Percentiles rank a stretch among this genome's conserved stretches.
Evolutionary conservation across 1,140 invertebrate species (phyloP).

Genomic region (Colletes latitarsis): DNA sequence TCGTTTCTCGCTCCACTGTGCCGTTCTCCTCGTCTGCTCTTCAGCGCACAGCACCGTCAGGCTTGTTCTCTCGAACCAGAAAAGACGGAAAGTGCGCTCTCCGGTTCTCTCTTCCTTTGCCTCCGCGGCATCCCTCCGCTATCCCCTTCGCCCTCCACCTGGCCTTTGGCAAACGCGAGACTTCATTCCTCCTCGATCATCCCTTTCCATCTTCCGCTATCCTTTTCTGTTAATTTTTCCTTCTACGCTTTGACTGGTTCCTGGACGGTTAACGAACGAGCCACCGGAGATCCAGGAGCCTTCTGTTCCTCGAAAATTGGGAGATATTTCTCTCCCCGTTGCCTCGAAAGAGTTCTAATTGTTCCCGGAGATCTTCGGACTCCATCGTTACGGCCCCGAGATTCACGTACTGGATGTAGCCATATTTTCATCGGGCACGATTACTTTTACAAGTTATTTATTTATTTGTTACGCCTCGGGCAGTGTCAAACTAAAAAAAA

Average conservation of each 20-base stretch:
- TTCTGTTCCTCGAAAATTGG: not conserved
- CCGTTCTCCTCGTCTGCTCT: slow-evolving; percentile 31
- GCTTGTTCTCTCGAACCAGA: slow-evolving; percentile 40
- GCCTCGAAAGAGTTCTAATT: slow-evolving; percentile 17
- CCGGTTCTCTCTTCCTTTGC: not conserved
- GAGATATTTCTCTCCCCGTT: not conserved
- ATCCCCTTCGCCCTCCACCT: not conserved
- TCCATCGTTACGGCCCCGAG: no score
- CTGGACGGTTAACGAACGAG: slow-evolving; percentile 19
- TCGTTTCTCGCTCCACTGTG: slow-evolving; percentile 34
- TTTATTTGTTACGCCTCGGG: no score
- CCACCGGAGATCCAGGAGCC: not conserved
- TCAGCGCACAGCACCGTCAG: slow-evolving; percentile 5
- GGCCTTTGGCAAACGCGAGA: slow-evolving; percentile 1
- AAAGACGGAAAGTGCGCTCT: slow-evolving; percentile 51
- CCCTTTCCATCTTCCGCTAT: not conserved
- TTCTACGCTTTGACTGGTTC: slow-evolving; percentile 2
- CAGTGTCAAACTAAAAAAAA: no score
- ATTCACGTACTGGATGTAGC: no score
- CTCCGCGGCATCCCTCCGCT: not conserved
- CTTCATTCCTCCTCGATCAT: slow-evolving; percentile 4
- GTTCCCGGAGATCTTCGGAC: not conserved
- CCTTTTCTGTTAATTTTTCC: not conserved
- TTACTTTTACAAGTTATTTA: no score
- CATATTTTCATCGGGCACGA: no score